These are phyloP conservation scores for Lerista edwardsae DNA, from an alignment of 2,797 vertebrate genomes.

Conservation along the genomic window DNA sequence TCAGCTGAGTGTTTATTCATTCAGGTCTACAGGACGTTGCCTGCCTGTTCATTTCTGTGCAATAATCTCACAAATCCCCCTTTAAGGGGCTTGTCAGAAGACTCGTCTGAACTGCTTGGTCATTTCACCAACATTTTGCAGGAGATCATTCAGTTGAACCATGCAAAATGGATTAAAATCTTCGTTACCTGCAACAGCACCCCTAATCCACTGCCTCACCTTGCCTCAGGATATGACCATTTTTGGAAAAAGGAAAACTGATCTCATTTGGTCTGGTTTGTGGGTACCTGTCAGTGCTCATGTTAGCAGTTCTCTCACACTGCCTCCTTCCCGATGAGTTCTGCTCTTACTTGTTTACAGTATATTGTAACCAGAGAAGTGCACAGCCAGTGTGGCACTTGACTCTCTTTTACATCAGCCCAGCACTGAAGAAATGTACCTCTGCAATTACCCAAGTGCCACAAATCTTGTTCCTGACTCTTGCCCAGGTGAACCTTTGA, in stretches of 20 bases:
- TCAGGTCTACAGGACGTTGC: no score
- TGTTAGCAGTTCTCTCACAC: not conserved
- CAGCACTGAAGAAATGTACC: not conserved
- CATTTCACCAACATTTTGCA: no score
- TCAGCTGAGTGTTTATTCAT: no score
- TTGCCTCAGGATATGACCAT: no score
- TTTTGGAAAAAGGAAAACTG: no score
- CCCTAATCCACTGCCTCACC: no score
- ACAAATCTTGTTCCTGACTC: slow-evolving; percentile 28
- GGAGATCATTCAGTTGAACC: no score
- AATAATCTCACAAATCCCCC: not conserved
- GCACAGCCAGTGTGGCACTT: not conserved
- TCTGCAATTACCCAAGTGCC: slow-evolving; percentile 54
- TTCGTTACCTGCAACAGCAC: no score
- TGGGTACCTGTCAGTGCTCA: not conserved
- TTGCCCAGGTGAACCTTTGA: slow-evolving; percentile 41
- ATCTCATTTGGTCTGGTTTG: not conserved
- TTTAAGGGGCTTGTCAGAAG: no score
- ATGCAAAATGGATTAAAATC: no score
- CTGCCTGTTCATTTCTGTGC: not conserved
- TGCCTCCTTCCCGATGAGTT: not conserved
- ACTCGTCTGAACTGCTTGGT: no score
- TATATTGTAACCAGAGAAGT: not conserved
- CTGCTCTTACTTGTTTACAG: slow-evolving; percentile 19
- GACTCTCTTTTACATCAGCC: not conserved